Conservation (phyloP, 2,888 invertebrate species). For the Vanessa cardui region DNA sequence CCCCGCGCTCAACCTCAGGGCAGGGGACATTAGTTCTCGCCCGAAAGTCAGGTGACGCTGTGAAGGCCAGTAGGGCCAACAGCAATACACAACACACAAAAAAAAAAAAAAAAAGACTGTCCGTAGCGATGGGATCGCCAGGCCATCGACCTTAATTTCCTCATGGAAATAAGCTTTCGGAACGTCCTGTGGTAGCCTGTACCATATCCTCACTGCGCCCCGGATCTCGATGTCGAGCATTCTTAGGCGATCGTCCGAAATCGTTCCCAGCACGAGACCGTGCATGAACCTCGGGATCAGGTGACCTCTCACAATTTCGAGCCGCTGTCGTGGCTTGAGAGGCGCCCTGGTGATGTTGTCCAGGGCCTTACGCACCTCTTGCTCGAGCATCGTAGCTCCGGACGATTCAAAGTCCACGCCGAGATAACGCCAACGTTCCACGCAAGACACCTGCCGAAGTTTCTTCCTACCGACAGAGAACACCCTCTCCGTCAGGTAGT, state of each 20-base stretch:
- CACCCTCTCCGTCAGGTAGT: no score
- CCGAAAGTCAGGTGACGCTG: no score
- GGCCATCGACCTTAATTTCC: constrained; percentile 40
- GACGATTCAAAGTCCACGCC: constrained; percentile 49
- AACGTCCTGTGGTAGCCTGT: constrained; percentile 48
- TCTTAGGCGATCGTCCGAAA: constrained; percentile 44
- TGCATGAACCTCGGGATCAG: constrained; percentile 59
- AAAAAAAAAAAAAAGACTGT: no score
- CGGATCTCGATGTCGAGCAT: constrained; percentile 52
- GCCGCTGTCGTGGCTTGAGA: constrained; percentile 59
- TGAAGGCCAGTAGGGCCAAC: no score
- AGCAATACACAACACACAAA: no score
- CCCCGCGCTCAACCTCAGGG: no score
- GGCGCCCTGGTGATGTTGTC: constrained; percentile 49
- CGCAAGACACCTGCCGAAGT: constrained; percentile 44
- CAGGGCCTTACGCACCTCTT: no score
- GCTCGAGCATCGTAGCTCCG: constrained; percentile 48
- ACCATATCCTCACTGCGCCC: constrained; percentile 44
- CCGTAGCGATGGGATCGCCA: constrained; percentile 47
- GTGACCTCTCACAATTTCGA: constrained; percentile 52
- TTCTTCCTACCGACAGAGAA: no score
- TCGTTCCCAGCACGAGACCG: constrained; percentile 49
- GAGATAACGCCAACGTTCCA: constrained; percentile 48
- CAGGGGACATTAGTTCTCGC: no score
- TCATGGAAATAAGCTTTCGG: constrained; percentile 52